These are phyloP conservation scores for Onychomys torridus DNA, from an alignment of 2,797 vertebrate species.

Conservation along the genomic window DNA sequence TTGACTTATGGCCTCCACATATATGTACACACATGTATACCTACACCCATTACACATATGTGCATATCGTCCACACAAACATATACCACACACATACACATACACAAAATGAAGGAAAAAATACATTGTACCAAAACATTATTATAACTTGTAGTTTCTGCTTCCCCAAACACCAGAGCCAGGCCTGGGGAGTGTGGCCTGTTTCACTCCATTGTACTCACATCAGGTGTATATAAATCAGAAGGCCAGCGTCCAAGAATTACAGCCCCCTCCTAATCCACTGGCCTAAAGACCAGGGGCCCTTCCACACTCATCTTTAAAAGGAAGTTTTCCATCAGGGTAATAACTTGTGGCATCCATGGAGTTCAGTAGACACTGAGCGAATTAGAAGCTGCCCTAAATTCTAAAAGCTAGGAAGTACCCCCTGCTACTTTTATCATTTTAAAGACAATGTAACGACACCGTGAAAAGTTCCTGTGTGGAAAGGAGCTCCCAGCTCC, in stretches of 20 bases:
- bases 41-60: neutral
- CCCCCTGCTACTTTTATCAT: constrained; percentile 69
- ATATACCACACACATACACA: neutral
- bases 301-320: constrained; percentile 60
- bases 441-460: constrained; percentile 60
- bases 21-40: neutral
- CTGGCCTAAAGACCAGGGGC: constrained; percentile 44
- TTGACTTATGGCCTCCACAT: neutral
- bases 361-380: constrained; percentile 58
- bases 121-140: neutral
- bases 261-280: constrained; percentile 12
- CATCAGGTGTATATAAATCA: neutral
- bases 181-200: no score
- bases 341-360: neutral
- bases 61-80: neutral
- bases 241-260: neutral
- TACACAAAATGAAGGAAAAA: neutral
- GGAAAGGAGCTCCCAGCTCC: neutral
- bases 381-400: constrained; percentile 74
- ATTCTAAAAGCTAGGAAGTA: constrained; percentile 65
- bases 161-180: neutral
- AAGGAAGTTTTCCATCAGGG: constrained; percentile 70
- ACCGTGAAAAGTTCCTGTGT: constrained; percentile 31
- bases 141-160: no score
- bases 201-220: rapidly evolving